These are phyloP conservation scores for Hippocampus mohnikei DNA, from an alignment of 2,113 vertebrate species.

Conservation along the genomic window DNA sequence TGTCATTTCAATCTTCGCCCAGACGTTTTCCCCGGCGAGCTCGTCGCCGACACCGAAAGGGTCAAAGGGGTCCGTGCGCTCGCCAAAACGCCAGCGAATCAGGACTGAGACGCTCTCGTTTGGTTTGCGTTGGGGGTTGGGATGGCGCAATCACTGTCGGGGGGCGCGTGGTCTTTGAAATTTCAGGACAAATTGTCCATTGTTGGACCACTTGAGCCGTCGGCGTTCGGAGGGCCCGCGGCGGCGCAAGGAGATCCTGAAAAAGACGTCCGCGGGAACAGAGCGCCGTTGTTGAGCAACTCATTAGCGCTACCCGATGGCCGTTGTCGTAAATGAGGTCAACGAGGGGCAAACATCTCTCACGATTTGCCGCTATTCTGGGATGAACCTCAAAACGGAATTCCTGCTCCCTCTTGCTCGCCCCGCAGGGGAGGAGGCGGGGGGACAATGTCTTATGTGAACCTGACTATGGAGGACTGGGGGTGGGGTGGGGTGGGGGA, in stretches of 20 bases:
- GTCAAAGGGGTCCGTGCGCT: not conserved
- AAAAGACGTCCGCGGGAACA: not conserved
- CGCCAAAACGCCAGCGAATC: not conserved
- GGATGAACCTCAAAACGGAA: constrained; percentile 47
- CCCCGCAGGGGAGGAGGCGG: constrained; percentile 17
- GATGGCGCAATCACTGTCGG: not conserved
- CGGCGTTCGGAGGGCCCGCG: not conserved
- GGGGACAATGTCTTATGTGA: constrained; percentile 15
- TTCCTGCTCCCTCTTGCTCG: constrained; percentile 17
- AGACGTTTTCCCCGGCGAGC: no score
- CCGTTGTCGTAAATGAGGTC: not conserved
- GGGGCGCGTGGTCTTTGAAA: not conserved
- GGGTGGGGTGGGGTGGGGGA: constrained; percentile 11
- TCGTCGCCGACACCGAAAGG: no score
- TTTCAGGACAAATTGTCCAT: not conserved
- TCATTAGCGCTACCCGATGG: not conserved
- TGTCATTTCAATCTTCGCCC: no score
- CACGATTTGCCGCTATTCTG: constrained; percentile 55
- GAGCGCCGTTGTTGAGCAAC: not conserved
- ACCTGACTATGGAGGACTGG: constrained; percentile 22
- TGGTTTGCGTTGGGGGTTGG: not conserved
- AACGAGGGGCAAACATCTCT: constrained; percentile 17
- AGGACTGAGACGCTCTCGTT: not conserved
- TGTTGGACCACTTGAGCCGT: not conserved
- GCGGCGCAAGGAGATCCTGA: not conserved